Base-by-base conservation (phyloP, 2,888 invertebrate species). In the Leptura quadrifasciata region DNA sequence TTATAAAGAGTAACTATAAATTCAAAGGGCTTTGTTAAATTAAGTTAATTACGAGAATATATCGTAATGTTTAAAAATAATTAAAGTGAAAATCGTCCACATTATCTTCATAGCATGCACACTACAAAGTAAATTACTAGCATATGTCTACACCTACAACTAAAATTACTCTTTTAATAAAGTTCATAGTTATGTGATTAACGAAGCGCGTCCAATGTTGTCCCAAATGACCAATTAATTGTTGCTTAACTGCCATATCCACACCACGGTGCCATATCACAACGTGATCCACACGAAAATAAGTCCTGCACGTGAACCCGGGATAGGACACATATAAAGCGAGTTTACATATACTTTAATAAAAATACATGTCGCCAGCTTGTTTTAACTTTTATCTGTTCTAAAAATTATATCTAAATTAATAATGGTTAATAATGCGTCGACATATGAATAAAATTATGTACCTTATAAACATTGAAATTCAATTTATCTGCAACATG, bases 141-240 rank as follows among this genome's bases (percentile, higher is more conserved):
- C 47, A n/a, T 15, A 47, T 47, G 47, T 47, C 47, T 47, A 47
- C 47, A 47, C 47, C 47, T 47, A n/a, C 47, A n/a, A 47, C 47
- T 47, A 47, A 47, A 47, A 47, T 47, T n/a, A 47, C 47, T 47
- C n/a, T 47, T 47, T 47, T 47, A 47, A 47, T 47, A 47, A 47
- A 47, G 47, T 47, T n/a, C n/a, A n/a, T 15, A 47, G 47, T 47
- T 47, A n/a, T 4, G 47, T 47, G 47, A 47, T 47, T 47, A 47
- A 47, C 47, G n/a, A n/a, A 47, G 47, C 47, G 47, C 47, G 12
- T 39, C 39, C 39, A 12, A 47, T n/a, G 12, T n/a, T n/a, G 15
- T 47, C 47, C 47, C 47, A 47, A 6, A 47, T 47, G 47, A 17
- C 47, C 47, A 47, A 47, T 47, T 47, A 47, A 47, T 47, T 47